These are phyloP conservation scores for Procapra przewalskii DNA, from an alignment of 2,113 vertebrate species.

Conservation along the genomic window DNA sequence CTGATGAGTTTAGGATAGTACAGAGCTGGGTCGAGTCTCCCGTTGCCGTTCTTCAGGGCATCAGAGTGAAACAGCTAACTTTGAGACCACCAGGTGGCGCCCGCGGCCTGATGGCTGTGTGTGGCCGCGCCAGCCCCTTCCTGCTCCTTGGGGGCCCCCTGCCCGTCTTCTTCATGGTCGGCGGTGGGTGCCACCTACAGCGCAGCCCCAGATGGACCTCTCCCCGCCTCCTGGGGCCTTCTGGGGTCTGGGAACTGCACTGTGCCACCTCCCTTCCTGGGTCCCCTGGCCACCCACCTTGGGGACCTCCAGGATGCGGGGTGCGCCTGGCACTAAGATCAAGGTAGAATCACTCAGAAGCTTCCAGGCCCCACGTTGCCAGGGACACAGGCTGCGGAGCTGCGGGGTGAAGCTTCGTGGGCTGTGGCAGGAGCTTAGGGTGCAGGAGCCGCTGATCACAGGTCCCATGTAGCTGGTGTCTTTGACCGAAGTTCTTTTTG, in stretches of 20 bases:
- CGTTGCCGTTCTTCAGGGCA: neutral
- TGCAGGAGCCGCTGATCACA: neutral
- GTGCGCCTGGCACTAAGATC: neutral
- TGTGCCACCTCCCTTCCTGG: neutral
- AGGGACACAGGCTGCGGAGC: neutral
- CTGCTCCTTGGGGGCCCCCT: neutral
- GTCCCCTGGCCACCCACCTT: neutral
- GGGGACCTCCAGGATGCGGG: neutral
- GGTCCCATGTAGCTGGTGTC: neutral
- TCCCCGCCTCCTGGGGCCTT: accelerated
- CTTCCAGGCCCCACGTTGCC: neutral
- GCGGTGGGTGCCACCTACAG: neutral
- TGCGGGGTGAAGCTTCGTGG: neutral
- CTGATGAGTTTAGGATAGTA: neutral
- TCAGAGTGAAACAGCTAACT: neutral
- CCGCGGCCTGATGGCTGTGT: neutral
- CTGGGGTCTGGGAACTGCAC: neutral
- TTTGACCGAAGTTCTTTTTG: constrained; percentile 29
- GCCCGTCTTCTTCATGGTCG: neutral
- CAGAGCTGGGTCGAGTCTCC: neutral
- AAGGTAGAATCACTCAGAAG: neutral
- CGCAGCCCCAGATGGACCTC: neutral
- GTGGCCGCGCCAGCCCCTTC: neutral
- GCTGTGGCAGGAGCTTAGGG: neutral
- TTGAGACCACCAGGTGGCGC: neutral